Evolutionary conservation across 1,140 invertebrate genomes (phyloP).

Genomic region (Myzus persicae): DNA sequence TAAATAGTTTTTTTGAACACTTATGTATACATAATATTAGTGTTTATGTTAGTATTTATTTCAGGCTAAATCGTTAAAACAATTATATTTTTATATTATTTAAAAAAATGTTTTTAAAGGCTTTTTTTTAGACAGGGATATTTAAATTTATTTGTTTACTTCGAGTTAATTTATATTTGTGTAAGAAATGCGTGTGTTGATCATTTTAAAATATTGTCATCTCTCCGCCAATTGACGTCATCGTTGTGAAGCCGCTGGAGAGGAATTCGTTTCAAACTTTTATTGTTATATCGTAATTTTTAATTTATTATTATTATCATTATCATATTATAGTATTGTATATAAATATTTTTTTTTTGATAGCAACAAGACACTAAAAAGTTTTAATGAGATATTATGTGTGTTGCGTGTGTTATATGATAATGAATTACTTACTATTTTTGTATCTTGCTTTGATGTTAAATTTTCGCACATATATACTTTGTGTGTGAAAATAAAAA

Average conservation of each 20-base stretch:
- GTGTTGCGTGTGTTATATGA: background rate
- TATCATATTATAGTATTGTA: conserved; percentile 18
- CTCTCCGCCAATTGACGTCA: background rate
- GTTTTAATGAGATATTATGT: background rate
- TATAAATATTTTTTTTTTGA: background rate
- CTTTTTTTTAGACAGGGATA: conserved; percentile 12
- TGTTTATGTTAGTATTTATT: background rate
- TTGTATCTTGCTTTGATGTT: background rate
- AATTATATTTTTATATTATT: conserved; percentile 10
- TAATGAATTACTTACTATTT: conserved; percentile 5
- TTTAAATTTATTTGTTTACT: conserved; percentile 14
- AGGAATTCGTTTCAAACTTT: background rate
- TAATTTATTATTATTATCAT: background rate
- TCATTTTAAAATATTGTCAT: background rate
- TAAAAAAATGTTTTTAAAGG: background rate
- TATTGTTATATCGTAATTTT: background rate
- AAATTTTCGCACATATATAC: background rate
- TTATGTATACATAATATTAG: background rate
- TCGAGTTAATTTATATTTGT: background rate
- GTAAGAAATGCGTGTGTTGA: background rate
- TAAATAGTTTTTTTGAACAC: background rate
- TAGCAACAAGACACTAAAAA: background rate
- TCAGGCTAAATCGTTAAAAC: background rate
- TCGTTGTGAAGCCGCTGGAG: background rate
- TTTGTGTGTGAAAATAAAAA: background rate